Evolutionary conservation across 2,113 vertebrate genomes (phyloP), one percentile per base, ranked within the genome.

Genomic region (Zapornia atra): DNA sequence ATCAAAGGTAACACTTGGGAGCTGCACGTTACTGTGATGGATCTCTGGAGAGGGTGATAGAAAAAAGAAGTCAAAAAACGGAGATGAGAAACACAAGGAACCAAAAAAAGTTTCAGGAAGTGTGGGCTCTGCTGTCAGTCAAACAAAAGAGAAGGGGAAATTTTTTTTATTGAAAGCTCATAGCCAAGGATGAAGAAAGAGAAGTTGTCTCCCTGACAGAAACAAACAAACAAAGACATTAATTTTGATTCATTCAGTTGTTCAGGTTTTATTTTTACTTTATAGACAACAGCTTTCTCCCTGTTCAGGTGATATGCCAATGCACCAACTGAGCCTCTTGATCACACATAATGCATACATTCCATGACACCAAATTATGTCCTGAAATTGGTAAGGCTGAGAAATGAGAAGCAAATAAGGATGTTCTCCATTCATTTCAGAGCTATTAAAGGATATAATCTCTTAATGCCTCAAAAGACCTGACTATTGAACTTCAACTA

Each of bases 1-100:
- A 96, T 92, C 88, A 94, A 75, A 93, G 88, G 66, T 86, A 94
- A 56, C 86, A 68, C 76, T 88, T 93, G 88, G 82, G 90, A 93
- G 46, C 38, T 82, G 48, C 61, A 64, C 36, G 33, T 51, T 90
- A 34, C 60, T 78, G 33, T 93, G 90, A 88, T 94, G 88, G 71
- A 90, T 95, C 79, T 93, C 94, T 68, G 69, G 82, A 93, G 77
- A 93, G 51, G 53, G 90, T 88, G 61, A 86, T 33, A 90, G 80
- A 83, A 95, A 95, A 96, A 88, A 88, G 22, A 92, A 93, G 33
- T 90, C 66, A 5, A 33, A 80, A 90, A 91, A 78, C 17, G 9
- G 8, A 20, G 33, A 68, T 75, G 59, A 76, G 38, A 90, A 95
- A 81, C 10, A 75, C 8, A 6, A 78, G 38, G 64, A 96, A 71